Evolutionary conservation across 2,113 vertebrate genomes (phyloP), one percentile per base, ranked within the genome.

Genomic region (Lutjanus erythropterus): DNA sequence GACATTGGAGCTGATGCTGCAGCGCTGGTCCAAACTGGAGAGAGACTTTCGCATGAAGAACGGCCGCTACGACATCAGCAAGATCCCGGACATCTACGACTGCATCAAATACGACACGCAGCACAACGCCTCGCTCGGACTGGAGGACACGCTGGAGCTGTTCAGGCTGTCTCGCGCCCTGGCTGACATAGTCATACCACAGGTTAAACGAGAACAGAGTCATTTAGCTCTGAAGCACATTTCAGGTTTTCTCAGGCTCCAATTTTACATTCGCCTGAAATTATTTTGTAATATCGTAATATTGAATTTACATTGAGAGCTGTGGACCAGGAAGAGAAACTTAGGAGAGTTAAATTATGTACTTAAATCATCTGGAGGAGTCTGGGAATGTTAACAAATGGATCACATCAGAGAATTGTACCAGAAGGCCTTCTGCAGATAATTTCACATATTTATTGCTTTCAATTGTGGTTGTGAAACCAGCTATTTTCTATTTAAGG

Each of bases 41-140:
- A 92, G 96, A 65, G 98, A 99, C 82, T 99, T 99, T 85, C 96
- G 96, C 73, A 96, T 95, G 94, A 99, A 98, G 93, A 98, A 90
- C 0, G 96, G 96, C 0, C 97, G 98, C 58, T 99, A 98, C 3
- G 98, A 99, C 91, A 99, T 99, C 93, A 99, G 98, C 94, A 99
- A 99, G 93, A 97, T 99, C 90, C 98, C 98, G 0, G 98, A 99
- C 74, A 99, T 99, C 88, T 99, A 99, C 0, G 98, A 99, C 92
- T 99, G 98, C 78, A 96, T 99, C 91, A 99, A 99, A 78, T 99
- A 99, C 2, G 98, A 99, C 50, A 94, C 96, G 0, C 98, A 99
- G 91, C 98, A 99, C 95, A 99, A 99, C 80, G 86, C 94, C 53
- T 94, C 95, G 0, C 93, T 99, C 41, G 94, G 93, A 7, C 94